Percentiles rank a stretch among this genome's conserved stretches.
phyloP scores from a whole-genome alignment of 2,113 vertebrate genomes.

The Bettongia penicillata region DNA sequence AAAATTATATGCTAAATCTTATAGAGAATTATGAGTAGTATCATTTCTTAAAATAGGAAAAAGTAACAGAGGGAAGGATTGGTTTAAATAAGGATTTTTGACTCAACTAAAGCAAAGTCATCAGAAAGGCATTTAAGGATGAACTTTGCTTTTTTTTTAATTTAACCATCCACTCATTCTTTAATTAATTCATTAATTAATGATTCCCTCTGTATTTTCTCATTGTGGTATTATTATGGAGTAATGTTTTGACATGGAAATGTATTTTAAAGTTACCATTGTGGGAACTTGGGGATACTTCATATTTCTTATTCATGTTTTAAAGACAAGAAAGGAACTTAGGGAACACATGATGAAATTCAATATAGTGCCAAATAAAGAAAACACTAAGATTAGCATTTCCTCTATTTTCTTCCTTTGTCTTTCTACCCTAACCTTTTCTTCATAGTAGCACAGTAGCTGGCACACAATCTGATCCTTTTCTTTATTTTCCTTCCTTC shows the following conservation, averaged over 20 bases:
- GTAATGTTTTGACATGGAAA: not conserved
- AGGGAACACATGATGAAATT: slow-evolving; percentile 39
- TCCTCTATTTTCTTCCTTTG: not conserved
- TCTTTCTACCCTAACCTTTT: not conserved
- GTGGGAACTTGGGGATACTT: not conserved
- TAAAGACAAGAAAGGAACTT: slow-evolving; percentile 31
- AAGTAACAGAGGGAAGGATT: not conserved
- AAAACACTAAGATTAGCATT: not conserved
- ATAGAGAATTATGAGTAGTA: not conserved
- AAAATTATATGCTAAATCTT: not conserved
- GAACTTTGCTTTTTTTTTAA: not conserved
- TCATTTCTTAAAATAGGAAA: not conserved
- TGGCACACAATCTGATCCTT: not conserved
- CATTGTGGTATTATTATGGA: not conserved
- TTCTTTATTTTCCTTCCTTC: not conserved
- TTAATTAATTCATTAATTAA: not conserved
- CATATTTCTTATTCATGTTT: slow-evolving; percentile 43
- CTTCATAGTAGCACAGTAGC: not conserved
- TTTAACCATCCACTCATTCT: not conserved
- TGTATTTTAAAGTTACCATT: not conserved
- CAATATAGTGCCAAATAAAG: slow-evolving; percentile 51
- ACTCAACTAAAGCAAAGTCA: not conserved
- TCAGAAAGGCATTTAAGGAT: not conserved
- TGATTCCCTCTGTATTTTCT: not conserved
- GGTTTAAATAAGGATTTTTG: not conserved